phyloP scores from a whole-genome alignment of 1,140 invertebrate genomes.

The Sminthurides bifidus region DNA sequence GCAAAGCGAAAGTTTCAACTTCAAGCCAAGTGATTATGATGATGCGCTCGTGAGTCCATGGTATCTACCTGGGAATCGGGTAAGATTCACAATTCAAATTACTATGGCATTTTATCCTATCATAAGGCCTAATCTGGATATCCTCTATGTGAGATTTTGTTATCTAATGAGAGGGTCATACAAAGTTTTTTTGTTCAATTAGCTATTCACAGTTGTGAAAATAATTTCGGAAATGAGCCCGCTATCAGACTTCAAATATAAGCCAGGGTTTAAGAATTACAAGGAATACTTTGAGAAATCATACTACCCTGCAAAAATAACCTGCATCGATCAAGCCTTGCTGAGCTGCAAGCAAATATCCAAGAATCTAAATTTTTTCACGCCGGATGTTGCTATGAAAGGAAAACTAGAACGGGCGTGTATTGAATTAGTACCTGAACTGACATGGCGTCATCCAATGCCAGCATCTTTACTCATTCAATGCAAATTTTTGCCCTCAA shows the following conservation, averaged over 20 bases:
- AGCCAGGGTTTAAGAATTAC: background rate
- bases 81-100: no score
- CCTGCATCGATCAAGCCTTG: background rate
- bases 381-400: conserved; percentile 1
- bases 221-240: background rate
- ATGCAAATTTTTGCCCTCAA: conserved; percentile 9
- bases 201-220: background rate
- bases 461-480: conserved; percentile 10
- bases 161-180: background rate
- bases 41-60: conserved; percentile 10
- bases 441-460: background rate
- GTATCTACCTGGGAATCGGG: background rate
- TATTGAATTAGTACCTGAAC: conserved; percentile 7
- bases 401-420: background rate
- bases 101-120: no score
- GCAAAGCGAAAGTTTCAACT: background rate
- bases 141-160: background rate
- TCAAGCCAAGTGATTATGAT: background rate
- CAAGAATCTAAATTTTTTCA: conserved; percentile 20
- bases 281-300: conserved; percentile 8
- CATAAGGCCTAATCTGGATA: no score
- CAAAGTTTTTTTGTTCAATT: background rate
- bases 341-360: background rate
- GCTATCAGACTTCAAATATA: background rate
- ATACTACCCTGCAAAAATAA: background rate